A percentile compares a stretch with the other conserved stretches of the same genome.
Evolutionary conservation across 2,113 vertebrate genomes (phyloP).

Genomic region (Myrmecophaga tridactyla): DNA sequence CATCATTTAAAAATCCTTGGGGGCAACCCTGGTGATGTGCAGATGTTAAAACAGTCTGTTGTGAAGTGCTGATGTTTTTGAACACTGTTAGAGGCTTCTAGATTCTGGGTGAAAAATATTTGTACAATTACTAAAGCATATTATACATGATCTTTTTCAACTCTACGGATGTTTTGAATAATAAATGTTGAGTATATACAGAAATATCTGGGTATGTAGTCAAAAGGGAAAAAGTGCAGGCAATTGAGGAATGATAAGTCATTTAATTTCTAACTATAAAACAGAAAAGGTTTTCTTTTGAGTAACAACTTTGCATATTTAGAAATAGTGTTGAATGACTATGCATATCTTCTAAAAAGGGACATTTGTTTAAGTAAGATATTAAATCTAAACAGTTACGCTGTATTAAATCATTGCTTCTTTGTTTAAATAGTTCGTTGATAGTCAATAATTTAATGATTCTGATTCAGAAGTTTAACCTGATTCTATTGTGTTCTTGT

Average conservation of each 20-base stretch:
- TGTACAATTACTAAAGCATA: slow-evolving; percentile 72
- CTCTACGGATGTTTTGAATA: neutral
- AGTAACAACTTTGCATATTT: slow-evolving; percentile 30
- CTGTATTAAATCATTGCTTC: neutral
- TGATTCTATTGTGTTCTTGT: slow-evolving; percentile 20
- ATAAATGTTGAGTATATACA: slow-evolving; percentile 38
- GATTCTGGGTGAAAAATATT: slow-evolving; percentile 81
- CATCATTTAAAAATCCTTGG: slow-evolving; percentile 93
- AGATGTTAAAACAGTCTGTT: slow-evolving; percentile 91
- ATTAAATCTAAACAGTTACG: slow-evolving; percentile 27
- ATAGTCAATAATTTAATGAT: slow-evolving; percentile 2
- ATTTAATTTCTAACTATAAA: slow-evolving; percentile 61
- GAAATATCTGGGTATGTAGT: slow-evolving; percentile 19
- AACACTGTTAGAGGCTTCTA: slow-evolving; percentile 78
- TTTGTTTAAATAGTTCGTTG: slow-evolving; percentile 37
- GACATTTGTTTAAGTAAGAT: slow-evolving; percentile 7
- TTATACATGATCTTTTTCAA: slow-evolving; percentile 52
- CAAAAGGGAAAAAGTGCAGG: slow-evolving; percentile 50
- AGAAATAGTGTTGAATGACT: slow-evolving; percentile 33
- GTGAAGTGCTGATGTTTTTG: slow-evolving; percentile 85
- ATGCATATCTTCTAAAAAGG: neutral
- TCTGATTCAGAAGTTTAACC: neutral
- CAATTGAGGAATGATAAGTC: slow-evolving; percentile 53
- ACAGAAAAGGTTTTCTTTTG: slow-evolving; percentile 47
- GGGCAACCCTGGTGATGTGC: slow-evolving; percentile 89